These are phyloP conservation scores for Ectemnius lituratus DNA, from an alignment of 2,888 invertebrate species.

Conservation along the genomic window DNA sequence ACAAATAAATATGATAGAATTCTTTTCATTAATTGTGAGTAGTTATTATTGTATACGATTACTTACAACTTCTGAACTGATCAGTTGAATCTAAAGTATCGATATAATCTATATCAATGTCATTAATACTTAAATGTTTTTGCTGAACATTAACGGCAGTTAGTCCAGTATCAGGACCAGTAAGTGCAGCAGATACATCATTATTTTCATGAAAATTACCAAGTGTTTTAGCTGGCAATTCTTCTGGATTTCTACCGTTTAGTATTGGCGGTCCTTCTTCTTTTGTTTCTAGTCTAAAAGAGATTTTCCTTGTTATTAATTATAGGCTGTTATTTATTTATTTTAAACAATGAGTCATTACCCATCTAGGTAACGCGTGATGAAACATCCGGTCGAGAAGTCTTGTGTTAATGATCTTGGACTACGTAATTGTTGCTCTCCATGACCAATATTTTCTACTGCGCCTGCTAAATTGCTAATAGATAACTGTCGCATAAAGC, in stretches of 20 bases:
- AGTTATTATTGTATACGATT: conserved; percentile 6
- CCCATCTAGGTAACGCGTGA: conserved; percentile 86
- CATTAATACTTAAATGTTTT: conserved; percentile 83
- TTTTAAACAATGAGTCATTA: conserved; percentile 72
- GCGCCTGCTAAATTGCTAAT: conserved; percentile 77
- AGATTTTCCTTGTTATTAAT: conserved; percentile 3
- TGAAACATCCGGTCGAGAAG: conserved; percentile 81
- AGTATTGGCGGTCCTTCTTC: conserved; percentile 81
- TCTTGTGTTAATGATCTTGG: conserved; percentile 77
- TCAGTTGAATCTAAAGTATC: conserved; percentile 80
- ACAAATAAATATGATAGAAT: not conserved
- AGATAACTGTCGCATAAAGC: conserved; percentile 86
- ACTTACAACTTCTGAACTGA: conserved; percentile 69
- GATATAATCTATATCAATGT: conserved; percentile 86
- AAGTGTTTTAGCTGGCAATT: conserved; percentile 83
- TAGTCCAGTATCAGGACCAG: conserved; percentile 90
- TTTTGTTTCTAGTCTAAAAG: conserved; percentile 73
- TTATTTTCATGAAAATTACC: conserved; percentile 79
- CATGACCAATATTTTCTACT: conserved; percentile 71
- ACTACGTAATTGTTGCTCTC: conserved; percentile 80
- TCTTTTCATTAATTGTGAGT: not conserved
- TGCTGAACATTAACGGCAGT: conserved; percentile 85
- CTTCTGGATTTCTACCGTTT: conserved; percentile 85
- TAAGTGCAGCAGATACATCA: conserved; percentile 85
- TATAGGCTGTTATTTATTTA: conserved; percentile 6